phyloP scores from a whole-genome alignment of 2,113 vertebrate species.

The Neopipo cinnamomea region DNA sequence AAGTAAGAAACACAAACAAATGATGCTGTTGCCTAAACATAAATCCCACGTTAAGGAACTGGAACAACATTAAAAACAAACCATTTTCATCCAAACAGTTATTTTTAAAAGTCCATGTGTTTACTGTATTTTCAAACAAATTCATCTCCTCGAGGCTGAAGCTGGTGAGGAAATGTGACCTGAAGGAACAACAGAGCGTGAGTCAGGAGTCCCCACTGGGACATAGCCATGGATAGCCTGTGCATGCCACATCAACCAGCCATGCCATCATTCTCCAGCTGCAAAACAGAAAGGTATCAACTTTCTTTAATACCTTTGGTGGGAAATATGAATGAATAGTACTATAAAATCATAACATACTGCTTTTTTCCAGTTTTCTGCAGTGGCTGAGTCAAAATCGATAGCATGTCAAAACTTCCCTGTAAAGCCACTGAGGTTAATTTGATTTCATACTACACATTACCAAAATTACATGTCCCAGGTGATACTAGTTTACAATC shows the following conservation, averaged over 20 bases:
- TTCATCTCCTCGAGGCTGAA: not conserved
- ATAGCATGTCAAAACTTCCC: not conserved
- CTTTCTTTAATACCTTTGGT: not conserved
- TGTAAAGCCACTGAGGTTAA: not conserved
- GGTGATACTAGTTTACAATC: not conserved
- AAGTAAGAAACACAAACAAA: conserved; percentile 49
- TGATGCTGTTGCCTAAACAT: conserved; percentile 3
- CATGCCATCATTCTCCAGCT: not conserved
- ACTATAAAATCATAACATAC: not conserved
- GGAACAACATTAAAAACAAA: conserved; percentile 41
- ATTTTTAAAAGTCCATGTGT: conserved; percentile 33
- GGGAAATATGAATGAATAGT: not conserved
- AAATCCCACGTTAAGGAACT: not conserved
- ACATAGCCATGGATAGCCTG: accelerated
- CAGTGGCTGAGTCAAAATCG: not conserved
- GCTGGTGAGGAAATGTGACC: not conserved
- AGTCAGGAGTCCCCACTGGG: not conserved
- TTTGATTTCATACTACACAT: not conserved
- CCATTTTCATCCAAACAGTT: conserved; percentile 35
- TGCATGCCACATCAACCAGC: accelerated
- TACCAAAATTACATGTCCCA: not conserved
- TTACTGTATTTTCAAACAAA: conserved; percentile 42
- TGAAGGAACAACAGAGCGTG: not conserved
- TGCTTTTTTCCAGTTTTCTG: not conserved
- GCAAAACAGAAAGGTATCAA: not conserved